These are phyloP conservation scores for Centropus unirufus DNA, from an alignment of 2,113 vertebrate genomes.

Conservation along the genomic window DNA sequence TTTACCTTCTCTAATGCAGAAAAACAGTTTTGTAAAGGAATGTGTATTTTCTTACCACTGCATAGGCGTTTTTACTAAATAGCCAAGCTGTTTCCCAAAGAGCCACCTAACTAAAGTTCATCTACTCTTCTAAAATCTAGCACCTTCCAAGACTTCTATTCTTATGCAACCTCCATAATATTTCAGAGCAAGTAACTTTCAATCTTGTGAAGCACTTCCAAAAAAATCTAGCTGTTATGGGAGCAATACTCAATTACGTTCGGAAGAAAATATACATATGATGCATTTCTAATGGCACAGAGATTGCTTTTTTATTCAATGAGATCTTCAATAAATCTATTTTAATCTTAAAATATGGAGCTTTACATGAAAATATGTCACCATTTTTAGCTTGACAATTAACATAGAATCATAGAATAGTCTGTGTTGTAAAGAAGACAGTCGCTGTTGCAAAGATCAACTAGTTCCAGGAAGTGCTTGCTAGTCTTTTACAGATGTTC, in stretches of 20 bases:
- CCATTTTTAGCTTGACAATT: conserved; percentile 33
- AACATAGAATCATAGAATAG: not conserved
- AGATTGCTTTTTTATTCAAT: not conserved
- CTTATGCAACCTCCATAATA: not conserved
- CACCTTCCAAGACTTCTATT: not conserved
- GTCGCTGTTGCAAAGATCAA: no score
- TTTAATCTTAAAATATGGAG: not conserved
- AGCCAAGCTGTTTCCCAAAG: not conserved
- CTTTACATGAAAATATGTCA: not conserved
- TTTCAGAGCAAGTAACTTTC: not conserved
- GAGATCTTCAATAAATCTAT: not conserved
- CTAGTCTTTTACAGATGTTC: not conserved
- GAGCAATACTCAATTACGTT: not conserved
- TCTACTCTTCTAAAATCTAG: not conserved
- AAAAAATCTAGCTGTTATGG: not conserved
- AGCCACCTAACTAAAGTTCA: not conserved
- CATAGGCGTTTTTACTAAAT: not conserved
- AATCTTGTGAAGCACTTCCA: conserved; percentile 2
- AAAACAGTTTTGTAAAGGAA: not conserved
- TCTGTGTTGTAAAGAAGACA: no score
- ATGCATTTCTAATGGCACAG: not conserved
- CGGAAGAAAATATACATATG: not conserved
- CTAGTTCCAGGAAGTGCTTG: not conserved
- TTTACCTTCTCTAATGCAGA: not conserved
- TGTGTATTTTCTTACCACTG: not conserved